Evolutionary conservation across 2,888 invertebrate genomes (phyloP).

Genomic region (Drosophila meridiana): DNA sequence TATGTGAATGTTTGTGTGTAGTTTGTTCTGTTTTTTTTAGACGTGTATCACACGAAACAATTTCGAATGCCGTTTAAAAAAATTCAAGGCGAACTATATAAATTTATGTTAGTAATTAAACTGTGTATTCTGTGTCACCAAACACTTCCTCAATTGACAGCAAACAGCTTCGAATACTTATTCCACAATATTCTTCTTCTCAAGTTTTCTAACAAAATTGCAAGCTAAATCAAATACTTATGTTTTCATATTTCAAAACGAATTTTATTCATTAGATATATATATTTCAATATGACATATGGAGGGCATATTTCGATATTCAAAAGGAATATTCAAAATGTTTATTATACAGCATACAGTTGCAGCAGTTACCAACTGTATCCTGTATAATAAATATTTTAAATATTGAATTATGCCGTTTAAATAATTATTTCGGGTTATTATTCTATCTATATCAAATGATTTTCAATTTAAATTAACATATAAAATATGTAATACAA

Average conservation of each 20-base stretch:
- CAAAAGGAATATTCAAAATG: too few species aligned
- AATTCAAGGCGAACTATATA: constrained; percentile 41
- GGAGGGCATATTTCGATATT: too few species aligned
- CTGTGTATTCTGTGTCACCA: not conserved
- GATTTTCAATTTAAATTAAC: too few species aligned
- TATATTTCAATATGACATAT: too few species aligned
- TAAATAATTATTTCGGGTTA: too few species aligned
- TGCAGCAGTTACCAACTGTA: too few species aligned
- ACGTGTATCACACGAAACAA: constrained; percentile 39
- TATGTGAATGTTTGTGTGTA: constrained; percentile 33
- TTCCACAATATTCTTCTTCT: not conserved
- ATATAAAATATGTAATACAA: not conserved
- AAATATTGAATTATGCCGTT: too few species aligned
- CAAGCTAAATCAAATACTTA: not conserved
- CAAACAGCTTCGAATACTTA: not conserved
- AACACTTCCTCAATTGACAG: constrained; percentile 4
- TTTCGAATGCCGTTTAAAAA: constrained; percentile 40
- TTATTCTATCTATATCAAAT: too few species aligned
- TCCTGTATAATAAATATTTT: too few species aligned
- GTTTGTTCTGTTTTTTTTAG: constrained; percentile 24
- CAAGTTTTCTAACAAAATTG: not conserved
- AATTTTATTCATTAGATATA: too few species aligned
- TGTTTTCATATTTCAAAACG: too few species aligned
- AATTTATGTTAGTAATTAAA: constrained; percentile 6
- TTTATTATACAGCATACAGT: too few species aligned